Percentiles rank a stretch among this genome's conserved stretches.
These are phyloP conservation scores for Tinamus major DNA, from an alignment of 2,797 vertebrate genomes.

Conservation along the genomic window DNA sequence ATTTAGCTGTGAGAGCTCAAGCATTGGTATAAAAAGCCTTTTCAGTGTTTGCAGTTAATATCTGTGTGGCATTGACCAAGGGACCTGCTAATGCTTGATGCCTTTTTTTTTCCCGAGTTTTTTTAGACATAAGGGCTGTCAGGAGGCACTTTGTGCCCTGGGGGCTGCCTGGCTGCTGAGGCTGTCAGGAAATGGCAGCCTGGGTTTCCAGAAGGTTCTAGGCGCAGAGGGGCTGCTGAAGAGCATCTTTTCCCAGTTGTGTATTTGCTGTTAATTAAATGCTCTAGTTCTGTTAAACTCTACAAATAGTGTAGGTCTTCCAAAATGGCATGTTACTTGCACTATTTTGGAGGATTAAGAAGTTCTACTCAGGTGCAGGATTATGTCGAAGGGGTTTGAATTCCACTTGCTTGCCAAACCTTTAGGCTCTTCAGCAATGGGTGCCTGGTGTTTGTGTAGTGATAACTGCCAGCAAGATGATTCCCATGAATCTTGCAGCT, in stretches of 20 bases:
- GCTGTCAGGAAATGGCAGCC: fast-evolving
- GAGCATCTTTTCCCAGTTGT: fast-evolving
- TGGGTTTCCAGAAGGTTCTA: fast-evolving
- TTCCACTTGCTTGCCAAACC: background rate
- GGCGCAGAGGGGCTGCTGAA: fast-evolving
- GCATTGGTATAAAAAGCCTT: too few species aligned
- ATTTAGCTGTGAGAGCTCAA: too few species aligned
- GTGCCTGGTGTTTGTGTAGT: background rate
- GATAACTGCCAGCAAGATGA: background rate
- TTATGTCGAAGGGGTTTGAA: background rate
- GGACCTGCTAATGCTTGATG: fast-evolving
- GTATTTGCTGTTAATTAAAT: fast-evolving
- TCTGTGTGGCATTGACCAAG: fast-evolving
- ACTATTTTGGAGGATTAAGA: fast-evolving
- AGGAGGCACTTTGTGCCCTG: fast-evolving
- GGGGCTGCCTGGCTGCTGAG: fast-evolving
- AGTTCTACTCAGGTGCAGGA: background rate
- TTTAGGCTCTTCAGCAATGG: background rate
- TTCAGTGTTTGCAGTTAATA: fast-evolving
- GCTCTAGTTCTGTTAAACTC: too few species aligned
- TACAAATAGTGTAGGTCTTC: background rate
- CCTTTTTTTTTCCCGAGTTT: fast-evolving
- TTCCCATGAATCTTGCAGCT: background rate
- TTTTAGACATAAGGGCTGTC: fast-evolving
- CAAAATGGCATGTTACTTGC: background rate